Evolutionary conservation across 2,888 invertebrate species (phyloP).

Genomic region (Megaustenia siamemsis): DNA sequence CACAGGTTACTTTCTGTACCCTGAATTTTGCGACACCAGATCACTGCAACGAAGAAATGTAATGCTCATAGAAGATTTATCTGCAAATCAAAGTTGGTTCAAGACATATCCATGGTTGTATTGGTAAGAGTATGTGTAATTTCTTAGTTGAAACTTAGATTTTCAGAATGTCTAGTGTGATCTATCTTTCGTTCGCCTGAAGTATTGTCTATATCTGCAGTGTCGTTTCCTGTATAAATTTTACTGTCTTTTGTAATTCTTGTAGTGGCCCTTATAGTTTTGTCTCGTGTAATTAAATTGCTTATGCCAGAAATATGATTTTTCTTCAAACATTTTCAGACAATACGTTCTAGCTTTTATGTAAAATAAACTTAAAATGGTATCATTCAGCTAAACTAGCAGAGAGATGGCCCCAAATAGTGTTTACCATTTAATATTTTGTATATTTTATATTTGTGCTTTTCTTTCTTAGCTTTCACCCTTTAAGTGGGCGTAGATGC

Average conservation of each 20-base stretch:
- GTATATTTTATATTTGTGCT: no score
- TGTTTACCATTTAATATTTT: no score
- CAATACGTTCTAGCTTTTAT: background rate
- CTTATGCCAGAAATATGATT: no score
- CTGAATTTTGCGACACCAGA: slow-evolving; percentile 58
- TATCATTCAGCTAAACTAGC: background rate
- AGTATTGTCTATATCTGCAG: no score
- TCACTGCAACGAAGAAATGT: slow-evolving; percentile 1
- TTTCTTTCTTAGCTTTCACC: no score
- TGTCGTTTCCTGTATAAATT: no score
- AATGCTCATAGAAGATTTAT: slow-evolving; percentile 42
- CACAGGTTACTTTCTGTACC: slow-evolving; percentile 74
- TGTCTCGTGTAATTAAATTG: no score
- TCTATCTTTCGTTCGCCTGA: background rate
- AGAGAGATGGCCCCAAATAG: background rate
- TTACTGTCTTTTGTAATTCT: no score
- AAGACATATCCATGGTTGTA: slow-evolving; percentile 85
- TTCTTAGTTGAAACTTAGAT: background rate
- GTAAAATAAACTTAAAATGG: no score
- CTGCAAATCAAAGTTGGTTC: slow-evolving; percentile 46
- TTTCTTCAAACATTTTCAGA: background rate
- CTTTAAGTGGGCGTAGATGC: no score
- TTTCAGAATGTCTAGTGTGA: background rate
- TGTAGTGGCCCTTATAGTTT: no score
- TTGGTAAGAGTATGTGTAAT: slow-evolving; percentile 82